phyloP scores from a whole-genome alignment of 2,888 invertebrate genomes.

The Deroplatys truncata region DNA sequence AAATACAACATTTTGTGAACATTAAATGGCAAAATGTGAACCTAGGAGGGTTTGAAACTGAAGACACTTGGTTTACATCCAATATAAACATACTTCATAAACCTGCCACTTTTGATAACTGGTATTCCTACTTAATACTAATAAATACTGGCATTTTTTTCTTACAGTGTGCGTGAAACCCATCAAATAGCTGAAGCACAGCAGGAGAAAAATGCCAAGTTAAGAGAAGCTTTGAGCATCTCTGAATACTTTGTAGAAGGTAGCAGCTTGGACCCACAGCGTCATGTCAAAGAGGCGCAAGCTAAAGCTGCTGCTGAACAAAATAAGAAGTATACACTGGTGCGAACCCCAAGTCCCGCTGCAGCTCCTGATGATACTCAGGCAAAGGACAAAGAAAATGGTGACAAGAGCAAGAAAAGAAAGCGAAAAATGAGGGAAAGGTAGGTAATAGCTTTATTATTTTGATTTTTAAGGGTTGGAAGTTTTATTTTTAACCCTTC shows the following conservation, averaged over 20 bases:
- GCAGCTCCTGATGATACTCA: conserved; percentile 30
- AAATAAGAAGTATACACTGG: conserved; percentile 63
- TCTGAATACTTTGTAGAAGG: conserved; percentile 92
- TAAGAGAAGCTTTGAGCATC: conserved; percentile 93
- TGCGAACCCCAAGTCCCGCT: conserved; percentile 66
- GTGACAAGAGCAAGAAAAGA: conserved; percentile 43
- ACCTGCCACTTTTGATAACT: too few species aligned
- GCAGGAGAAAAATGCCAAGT: conserved; percentile 88
- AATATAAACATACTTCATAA: too few species aligned
- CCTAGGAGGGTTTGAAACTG: too few species aligned
- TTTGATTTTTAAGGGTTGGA: not conserved
- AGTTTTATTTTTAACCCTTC: too few species aligned
- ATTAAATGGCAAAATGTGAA: too few species aligned
- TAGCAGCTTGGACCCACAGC: conserved; percentile 82
- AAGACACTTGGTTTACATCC: too few species aligned
- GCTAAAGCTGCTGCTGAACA: conserved; percentile 47
- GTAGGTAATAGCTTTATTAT: conserved; percentile 24
- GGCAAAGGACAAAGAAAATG: conserved; percentile 42
- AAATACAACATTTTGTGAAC: too few species aligned
- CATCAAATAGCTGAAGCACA: conserved; percentile 96
- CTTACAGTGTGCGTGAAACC: conserved; percentile 81
- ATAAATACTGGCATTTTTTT: not conserved
- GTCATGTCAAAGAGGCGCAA: conserved; percentile 57
- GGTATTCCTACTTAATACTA: too few species aligned
- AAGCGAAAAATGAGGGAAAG: conserved; percentile 39